Conservation (phyloP, 2,888 invertebrate genomes). For the Cacoxenus indagator region DNA sequence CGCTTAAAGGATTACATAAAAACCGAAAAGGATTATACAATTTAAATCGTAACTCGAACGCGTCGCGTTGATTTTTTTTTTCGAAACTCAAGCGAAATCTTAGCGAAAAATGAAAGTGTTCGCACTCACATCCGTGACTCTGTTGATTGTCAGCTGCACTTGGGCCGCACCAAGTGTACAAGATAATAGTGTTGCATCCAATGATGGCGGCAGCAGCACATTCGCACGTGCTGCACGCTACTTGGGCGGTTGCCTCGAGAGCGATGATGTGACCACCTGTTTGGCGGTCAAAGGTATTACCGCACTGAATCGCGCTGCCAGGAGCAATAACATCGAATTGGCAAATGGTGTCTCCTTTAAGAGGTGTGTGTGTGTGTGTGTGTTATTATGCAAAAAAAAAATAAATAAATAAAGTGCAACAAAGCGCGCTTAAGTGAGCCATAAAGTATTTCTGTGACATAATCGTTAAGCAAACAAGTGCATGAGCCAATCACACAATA, state of each 20-base stretch:
- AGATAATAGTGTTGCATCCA: constrained; percentile 69
- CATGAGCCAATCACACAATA: neutral
- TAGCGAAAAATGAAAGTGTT: constrained; percentile 66
- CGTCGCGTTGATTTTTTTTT: constrained; percentile 33
- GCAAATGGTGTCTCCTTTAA: constrained; percentile 75
- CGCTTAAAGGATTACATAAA: constrained; percentile 43
- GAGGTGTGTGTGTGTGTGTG: constrained; percentile 67
- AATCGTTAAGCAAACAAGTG: neutral
- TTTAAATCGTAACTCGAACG: constrained; percentile 25
- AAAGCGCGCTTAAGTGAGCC: neutral
- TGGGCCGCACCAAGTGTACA: constrained; percentile 67
- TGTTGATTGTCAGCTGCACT: constrained; percentile 58
- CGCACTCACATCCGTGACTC: constrained; percentile 54
- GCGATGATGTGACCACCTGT: constrained; percentile 73
- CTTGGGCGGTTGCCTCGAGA: constrained; percentile 69
- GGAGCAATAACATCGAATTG: constrained; percentile 74
- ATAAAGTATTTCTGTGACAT: neutral
- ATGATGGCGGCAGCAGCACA: constrained; percentile 55
- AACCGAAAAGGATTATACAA: neutral
- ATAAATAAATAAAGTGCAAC: neutral
- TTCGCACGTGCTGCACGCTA: constrained; percentile 68
- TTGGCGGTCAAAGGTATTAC: constrained; percentile 75
- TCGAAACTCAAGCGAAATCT: neutral
- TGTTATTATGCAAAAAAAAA: constrained; percentile 30
- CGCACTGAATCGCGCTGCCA: constrained; percentile 73